Evolutionary conservation across 2,888 invertebrate species (phyloP), one percentile per base, ranked within the genome.

Genomic region (Latrodectus hesperus): DNA sequence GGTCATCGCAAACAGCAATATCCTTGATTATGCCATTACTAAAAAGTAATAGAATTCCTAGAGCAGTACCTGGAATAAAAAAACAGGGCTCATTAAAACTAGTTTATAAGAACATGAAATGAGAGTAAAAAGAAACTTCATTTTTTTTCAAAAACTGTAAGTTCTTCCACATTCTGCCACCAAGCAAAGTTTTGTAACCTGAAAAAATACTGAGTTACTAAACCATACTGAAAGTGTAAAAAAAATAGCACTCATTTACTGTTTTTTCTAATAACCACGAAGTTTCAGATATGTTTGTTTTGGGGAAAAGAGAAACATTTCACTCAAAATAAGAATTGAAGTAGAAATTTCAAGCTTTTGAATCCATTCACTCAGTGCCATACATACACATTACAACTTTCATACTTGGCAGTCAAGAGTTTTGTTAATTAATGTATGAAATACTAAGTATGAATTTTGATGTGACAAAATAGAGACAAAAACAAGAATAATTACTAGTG

Each of bases 191-290:
- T 81, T 55, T 64, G 77, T 65, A 53, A 88, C 88, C 88, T 88
- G 88, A 88, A 88, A 88, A 88, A 88, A 88, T 70, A 88, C 52
- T 53, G 26, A 70, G 83, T 88, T 88, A 88, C 88, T 88, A 88
- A 78, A 60, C 80, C 80, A 68, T 75, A 73, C 79, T 77, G 67
- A 70, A 65, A 71, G 83, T 77, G 72, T 84, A 53, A 84, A 84
- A 84, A 73, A 73, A 16, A 84, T 64, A 77, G 38, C 51, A 71
- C 68, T 84, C 22, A 77, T 38, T 67, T 71, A 49, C 60, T 79
- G 79, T 55, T 38, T 82, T 64, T 52, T 22, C 16, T 22, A 60
- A 16, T 12, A 60, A n/a, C 60, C 60, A 38, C 38, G 38, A 38
- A 38, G 38, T 60, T 60, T 60, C 60, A 60, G n/a, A 11, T n/a